Evolutionary conservation across 2,888 invertebrate genomes (phyloP).

Genomic region (Apodemia duryi): DNA sequence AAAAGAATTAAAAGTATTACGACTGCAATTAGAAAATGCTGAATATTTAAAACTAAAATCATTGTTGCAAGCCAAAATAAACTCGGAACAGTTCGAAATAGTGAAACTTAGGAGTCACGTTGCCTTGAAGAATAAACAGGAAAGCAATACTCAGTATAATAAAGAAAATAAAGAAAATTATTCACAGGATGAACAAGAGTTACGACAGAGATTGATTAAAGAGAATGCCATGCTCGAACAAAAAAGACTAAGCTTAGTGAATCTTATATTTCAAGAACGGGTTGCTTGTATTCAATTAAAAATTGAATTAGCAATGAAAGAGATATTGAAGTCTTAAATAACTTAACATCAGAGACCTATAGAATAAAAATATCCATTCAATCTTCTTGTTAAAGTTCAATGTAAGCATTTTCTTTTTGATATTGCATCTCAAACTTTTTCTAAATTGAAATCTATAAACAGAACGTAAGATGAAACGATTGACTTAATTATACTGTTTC

Average conservation of each 20-base stretch:
- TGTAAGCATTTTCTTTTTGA: too few relatives aligned
- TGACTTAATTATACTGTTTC: too few relatives aligned
- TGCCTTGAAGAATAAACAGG: constrained; percentile 70
- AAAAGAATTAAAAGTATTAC: constrained; percentile 76
- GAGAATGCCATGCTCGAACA: constrained; percentile 84
- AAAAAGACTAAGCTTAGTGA: constrained; percentile 82
- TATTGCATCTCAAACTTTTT: too few relatives aligned
- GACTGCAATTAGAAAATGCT: constrained; percentile 83
- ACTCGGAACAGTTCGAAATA: constrained; percentile 86
- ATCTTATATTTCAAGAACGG: constrained; percentile 85
- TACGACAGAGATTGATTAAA: constrained; percentile 67
- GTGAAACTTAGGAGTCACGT: constrained; percentile 80
- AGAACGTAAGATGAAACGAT: too few relatives aligned
- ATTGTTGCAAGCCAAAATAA: constrained; percentile 83
- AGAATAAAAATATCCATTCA: too few relatives aligned
- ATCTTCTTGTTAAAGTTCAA: too few relatives aligned
- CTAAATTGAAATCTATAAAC: too few relatives aligned
- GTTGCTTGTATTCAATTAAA: constrained; percentile 85
- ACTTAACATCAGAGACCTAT: too few relatives aligned
- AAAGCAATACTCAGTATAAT: constrained; percentile 42
- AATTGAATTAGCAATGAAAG: constrained; percentile 82
- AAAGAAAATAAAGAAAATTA: constrained; percentile 60
- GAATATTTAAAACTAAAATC: constrained; percentile 84
- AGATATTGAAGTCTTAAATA: constrained; percentile 63
- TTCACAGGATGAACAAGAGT: constrained; percentile 60